These are phyloP conservation scores for Sturmia bella DNA, from an alignment of 2,888 invertebrate species.

Conservation along the genomic window DNA sequence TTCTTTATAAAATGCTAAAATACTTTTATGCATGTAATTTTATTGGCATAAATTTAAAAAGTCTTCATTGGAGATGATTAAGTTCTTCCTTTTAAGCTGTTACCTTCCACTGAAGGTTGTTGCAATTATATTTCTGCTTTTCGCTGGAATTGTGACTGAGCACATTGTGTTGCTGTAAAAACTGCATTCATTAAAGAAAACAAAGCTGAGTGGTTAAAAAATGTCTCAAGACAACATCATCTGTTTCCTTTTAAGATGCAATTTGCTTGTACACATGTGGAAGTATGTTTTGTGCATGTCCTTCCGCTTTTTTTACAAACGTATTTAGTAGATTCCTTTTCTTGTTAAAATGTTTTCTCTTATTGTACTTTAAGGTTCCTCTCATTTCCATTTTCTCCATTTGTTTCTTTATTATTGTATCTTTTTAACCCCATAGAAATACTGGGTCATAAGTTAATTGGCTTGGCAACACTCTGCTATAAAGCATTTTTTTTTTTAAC, in stretches of 20 bases:
- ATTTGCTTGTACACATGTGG: conserved; percentile 2
- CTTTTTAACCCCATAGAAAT: conserved; percentile 36
- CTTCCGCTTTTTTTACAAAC: conserved; percentile 49
- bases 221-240: conserved; percentile 34
- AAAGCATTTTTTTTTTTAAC: conserved; percentile 51
- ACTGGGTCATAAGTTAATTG: conserved; percentile 68
- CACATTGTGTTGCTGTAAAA: neutral
- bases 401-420: conserved; percentile 47
- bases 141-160: neutral
- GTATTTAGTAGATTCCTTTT: conserved; percentile 51
- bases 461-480: conserved; percentile 60
- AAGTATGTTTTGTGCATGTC: conserved; percentile 20
- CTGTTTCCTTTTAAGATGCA: conserved; percentile 41
- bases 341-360: conserved; percentile 16
- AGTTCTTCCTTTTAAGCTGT: no score
- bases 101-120: no score
- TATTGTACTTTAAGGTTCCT: conserved; percentile 17
- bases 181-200: neutral
- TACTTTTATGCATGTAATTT: no score
- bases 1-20: no score
- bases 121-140: neutral
- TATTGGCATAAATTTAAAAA: no score
- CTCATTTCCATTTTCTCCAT: conserved; percentile 25
- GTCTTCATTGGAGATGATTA: no score
- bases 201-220: conserved; percentile 20